Conservation (phyloP, 1,140 invertebrate species). For the Pteromalus puparum region DNA sequence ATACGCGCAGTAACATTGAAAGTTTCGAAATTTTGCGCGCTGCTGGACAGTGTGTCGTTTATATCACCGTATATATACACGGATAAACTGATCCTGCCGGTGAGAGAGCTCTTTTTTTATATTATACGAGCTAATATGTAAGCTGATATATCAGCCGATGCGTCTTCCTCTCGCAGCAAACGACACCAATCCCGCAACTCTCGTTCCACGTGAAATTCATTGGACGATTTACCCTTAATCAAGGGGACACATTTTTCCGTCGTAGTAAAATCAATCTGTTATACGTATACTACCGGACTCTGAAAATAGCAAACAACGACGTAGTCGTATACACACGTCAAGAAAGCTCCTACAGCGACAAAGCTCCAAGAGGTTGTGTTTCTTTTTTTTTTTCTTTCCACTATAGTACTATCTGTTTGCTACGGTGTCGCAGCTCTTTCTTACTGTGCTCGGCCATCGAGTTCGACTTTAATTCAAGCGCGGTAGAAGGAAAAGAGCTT, state of each 20-base stretch:
- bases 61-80: slow-evolving; percentile 1
- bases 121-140: background rate
- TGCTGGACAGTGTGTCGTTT: slow-evolving; percentile 21
- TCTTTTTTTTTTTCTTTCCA: background rate
- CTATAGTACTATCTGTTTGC: background rate
- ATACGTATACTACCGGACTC: background rate
- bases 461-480: slow-evolving; percentile 35
- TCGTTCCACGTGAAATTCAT: slow-evolving; percentile 36
- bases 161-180: no score
- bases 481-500: background rate
- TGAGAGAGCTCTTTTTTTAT: background rate
- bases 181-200: background rate
- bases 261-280: background rate
- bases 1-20: background rate
- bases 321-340: no score
- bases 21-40: background rate
- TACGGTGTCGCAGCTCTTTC: slow-evolving; percentile 32
- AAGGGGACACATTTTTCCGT: background rate
- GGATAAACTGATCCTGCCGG: background rate
- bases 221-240: slow-evolving; percentile 29
- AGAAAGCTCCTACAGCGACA: background rate
- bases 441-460: slow-evolving; percentile 35
- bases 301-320: background rate
- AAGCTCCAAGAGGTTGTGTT: background rate
- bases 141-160: background rate